phyloP scores from a whole-genome alignment of 2,797 vertebrate genomes.

The Crenuchus spilurus region DNA sequence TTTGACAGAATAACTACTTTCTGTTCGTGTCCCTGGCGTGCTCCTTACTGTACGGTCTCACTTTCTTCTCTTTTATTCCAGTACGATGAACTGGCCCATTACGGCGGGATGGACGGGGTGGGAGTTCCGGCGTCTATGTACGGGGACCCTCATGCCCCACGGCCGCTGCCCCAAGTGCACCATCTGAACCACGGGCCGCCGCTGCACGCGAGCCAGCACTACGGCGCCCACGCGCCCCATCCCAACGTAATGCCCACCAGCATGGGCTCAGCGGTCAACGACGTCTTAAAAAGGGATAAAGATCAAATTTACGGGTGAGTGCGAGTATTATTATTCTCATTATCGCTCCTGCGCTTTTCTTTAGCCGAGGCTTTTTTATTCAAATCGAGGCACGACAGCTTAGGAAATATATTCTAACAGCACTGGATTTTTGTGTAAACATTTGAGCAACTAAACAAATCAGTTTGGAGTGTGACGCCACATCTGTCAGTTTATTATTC shows the following conservation, averaged over 20 bases:
- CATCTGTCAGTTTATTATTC: no score
- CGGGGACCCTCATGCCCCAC: conserved; percentile 96
- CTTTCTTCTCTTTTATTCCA: conserved; percentile 77
- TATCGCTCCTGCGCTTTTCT: background rate
- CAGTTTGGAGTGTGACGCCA: no score
- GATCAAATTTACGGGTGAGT: conserved; percentile 99
- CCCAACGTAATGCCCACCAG: conserved; percentile 98
- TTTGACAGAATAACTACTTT: background rate
- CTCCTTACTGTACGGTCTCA: conserved; percentile 52
- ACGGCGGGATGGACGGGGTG: conserved; percentile 99
- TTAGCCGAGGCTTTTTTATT: no score
- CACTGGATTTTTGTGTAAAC: no score
- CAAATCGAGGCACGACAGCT: background rate
- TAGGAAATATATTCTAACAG: background rate
- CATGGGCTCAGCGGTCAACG: conserved; percentile 99
- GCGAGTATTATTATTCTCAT: conserved; percentile 40
- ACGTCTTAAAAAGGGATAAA: conserved; percentile 99
- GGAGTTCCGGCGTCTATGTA: conserved; percentile 98
- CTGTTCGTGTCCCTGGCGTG: background rate
- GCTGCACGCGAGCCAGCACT: conserved; percentile 97
- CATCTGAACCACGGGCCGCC: conserved; percentile 99
- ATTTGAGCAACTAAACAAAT: no score
- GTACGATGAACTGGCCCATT: conserved; percentile 99
- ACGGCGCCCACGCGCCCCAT: conserved; percentile 97
- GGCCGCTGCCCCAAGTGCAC: conserved; percentile 98